Evolutionary conservation across 2,797 vertebrate species (phyloP).

Genomic region (Acridotheres tristis): DNA sequence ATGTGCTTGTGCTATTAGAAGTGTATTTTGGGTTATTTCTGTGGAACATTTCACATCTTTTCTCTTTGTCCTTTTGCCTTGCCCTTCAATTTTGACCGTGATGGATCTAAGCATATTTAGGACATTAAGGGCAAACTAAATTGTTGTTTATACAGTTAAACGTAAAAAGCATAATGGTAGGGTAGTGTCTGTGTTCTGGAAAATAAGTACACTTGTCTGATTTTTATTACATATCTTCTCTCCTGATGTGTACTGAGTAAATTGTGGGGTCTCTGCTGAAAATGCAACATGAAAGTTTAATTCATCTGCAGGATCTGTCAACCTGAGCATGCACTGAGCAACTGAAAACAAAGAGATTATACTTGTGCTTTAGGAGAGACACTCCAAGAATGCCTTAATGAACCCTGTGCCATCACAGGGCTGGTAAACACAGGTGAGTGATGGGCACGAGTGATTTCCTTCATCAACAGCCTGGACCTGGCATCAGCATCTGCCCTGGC

Average conservation of each 20-base stretch:
- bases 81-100: slow-evolving; percentile 61
- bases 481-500: background rate
- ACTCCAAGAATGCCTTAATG: background rate
- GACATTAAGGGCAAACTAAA: slow-evolving; percentile 70
- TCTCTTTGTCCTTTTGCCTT: slow-evolving; percentile 57
- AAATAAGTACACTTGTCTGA: slow-evolving; percentile 69
- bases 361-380: background rate
- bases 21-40: slow-evolving; percentile 46
- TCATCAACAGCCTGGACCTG: background rate
- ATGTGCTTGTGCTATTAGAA: slow-evolving; percentile 9
- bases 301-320: slow-evolving; percentile 18
- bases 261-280: slow-evolving; percentile 58
- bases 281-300: slow-evolving; percentile 52
- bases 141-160: slow-evolving; percentile 71
- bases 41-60: slow-evolving; percentile 14
- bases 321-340: background rate
- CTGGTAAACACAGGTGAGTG: background rate
- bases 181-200: slow-evolving; percentile 13
- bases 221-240: slow-evolving; percentile 63
- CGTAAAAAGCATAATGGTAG: slow-evolving; percentile 69
- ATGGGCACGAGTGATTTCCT: background rate
- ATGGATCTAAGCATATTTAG: slow-evolving; percentile 63
- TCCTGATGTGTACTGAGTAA: slow-evolving; percentile 51
- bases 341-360: background rate
- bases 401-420: background rate